phyloP scores from a whole-genome alignment of 1,140 invertebrate genomes.

The Nylanderia fulva region DNA sequence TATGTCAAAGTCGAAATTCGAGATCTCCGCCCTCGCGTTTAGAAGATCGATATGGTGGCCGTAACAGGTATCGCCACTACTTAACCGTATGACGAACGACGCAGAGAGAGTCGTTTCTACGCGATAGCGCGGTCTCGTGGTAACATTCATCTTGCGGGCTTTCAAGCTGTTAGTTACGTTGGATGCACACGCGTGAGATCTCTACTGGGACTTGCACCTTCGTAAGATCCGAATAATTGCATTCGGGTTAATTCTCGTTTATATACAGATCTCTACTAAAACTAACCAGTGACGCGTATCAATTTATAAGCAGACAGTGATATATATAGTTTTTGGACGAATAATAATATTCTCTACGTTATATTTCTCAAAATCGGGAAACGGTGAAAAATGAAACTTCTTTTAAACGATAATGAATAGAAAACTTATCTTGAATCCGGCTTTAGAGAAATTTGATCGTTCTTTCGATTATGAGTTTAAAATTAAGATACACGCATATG shows the following conservation, averaged over 20 bases:
- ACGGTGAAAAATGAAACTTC: background rate
- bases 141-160: slow-evolving; percentile 49
- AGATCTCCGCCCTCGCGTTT: slow-evolving; percentile 90
- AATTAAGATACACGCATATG: background rate
- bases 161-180: slow-evolving; percentile 18
- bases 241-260: slow-evolving; percentile 20
- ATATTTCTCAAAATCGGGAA: background rate
- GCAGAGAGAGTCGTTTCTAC: slow-evolving; percentile 93
- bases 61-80: slow-evolving; percentile 89
- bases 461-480: background rate
- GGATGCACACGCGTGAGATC: background rate
- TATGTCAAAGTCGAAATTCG: slow-evolving; percentile 96
- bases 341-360: too few species aligned
- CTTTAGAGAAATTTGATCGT: background rate
- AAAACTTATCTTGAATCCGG: background rate
- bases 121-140: slow-evolving; percentile 90
- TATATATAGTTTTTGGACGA: background rate
- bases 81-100: slow-evolving; percentile 91
- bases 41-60: slow-evolving; percentile 97
- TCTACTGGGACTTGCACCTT: background rate
- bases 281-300: background rate
- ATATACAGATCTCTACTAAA: background rate
- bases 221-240: background rate
- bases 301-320: background rate
- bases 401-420: background rate